Evolutionary conservation across 2,113 vertebrate genomes (phyloP).

Genomic region (Macrotus californicus): DNA sequence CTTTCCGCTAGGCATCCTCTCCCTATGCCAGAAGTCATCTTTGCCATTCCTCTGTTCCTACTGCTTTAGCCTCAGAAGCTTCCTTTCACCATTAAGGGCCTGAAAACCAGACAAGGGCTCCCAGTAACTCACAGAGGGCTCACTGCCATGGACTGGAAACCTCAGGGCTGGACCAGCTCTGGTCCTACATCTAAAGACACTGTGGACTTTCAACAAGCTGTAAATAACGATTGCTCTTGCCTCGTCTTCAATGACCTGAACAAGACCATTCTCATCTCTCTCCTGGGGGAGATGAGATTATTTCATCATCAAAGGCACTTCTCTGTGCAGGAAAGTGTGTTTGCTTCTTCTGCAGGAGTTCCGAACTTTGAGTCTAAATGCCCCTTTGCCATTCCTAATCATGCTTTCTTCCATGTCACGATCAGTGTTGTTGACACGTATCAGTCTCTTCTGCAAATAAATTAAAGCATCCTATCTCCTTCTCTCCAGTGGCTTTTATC

Average conservation of each 20-base stretch:
- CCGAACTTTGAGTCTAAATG: not conserved
- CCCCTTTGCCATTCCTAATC: not conserved
- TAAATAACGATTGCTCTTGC: not conserved
- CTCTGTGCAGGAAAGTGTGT: not conserved
- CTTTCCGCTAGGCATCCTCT: not conserved
- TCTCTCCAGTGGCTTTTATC: not conserved
- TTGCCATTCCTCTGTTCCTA: not conserved
- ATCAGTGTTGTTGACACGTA: not conserved
- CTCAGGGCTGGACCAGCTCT: not conserved
- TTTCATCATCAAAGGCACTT: not conserved
- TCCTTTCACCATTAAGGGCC: not conserved
- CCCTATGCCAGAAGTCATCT: accelerated
- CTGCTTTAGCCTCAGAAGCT: not conserved
- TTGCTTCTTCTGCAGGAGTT: not conserved
- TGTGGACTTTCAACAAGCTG: not conserved
- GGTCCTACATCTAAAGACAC: not conserved
- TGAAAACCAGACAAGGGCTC: not conserved
- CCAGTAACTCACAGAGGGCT: not conserved
- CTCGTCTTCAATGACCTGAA: not conserved
- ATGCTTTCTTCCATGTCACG: not conserved
- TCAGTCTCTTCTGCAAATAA: constrained; percentile 22
- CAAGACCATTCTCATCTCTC: not conserved
- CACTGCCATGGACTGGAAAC: not conserved
- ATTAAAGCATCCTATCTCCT: not conserved
- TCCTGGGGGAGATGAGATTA: not conserved